Evolutionary conservation across 2,797 vertebrate genomes (phyloP).

Genomic region (Coluber constrictor): DNA sequence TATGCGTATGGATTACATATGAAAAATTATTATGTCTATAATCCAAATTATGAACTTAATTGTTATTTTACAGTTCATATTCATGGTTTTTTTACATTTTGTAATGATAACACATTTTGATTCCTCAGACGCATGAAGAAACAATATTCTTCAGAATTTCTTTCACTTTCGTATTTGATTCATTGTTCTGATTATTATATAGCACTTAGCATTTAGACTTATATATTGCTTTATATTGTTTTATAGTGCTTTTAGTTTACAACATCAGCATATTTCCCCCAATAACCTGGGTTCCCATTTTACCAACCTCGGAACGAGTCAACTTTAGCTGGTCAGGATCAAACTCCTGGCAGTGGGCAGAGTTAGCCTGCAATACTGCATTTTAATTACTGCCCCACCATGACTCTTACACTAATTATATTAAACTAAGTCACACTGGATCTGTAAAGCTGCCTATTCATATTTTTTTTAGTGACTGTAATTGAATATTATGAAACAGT

Average conservation of each 20-base stretch:
- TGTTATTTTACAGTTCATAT: not conserved
- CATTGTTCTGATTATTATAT: slow-evolving; percentile 1
- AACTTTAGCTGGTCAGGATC: not conserved
- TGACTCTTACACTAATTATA: not conserved
- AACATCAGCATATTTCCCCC: not conserved
- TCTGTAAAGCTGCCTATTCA: slow-evolving; percentile 16
- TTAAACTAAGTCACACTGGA: slow-evolving; percentile 3
- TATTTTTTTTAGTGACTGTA: not conserved
- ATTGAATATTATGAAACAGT: not conserved
- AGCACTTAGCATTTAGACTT: not conserved
- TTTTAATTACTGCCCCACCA: not conserved
- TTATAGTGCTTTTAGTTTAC: not conserved
- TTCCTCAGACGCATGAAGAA: not conserved
- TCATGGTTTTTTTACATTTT: not conserved
- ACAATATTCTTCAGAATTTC: not conserved
- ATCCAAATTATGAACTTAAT: not conserved
- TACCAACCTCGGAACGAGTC: not conserved
- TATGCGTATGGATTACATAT: not conserved
- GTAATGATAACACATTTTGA: not conserved
- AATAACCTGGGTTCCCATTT: not conserved
- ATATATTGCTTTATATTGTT: not conserved
- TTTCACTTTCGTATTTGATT: not conserved
- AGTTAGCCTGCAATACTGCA: not conserved
- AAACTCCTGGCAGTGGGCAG: not conserved
- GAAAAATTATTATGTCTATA: not conserved